Evolutionary conservation across 2,888 invertebrate genomes (phyloP), one percentile per base, ranked within the genome.

Genomic region (Vesta saturnalis): DNA sequence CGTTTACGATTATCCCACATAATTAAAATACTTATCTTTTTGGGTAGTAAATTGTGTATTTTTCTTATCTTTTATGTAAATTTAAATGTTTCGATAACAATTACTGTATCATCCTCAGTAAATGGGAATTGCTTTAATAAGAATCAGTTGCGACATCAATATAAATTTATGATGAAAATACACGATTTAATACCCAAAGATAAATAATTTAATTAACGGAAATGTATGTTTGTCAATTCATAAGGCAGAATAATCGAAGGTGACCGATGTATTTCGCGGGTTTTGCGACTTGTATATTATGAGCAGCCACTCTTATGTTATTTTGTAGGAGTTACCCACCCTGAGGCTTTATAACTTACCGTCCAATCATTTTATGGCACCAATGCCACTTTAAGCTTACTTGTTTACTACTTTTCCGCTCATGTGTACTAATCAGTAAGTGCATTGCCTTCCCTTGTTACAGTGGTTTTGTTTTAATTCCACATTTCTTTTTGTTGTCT

Each of bases 251-350:
- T 39, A 39, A 39, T 15, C 56, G 56, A 56, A 56, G 21, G 6
- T 30, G n/a, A 15, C 56, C 56, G 56, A 56, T n/a, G 18, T 15
- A 15, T 62, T 59, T 60, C 19, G 65, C 65, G 60, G 60, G 54
- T 60, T 60, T 21, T 58, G 15, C 64, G 61, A n/a, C n/a, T n/a
- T 47, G 59, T 35, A 54, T 46, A 58, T 57, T 64, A n/a, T n/a
- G n/a, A n/a, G 61, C 49, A 58, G 63, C 67, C 59, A 66, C 66
- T 61, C 52, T n/a, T 58, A 60, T 47, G 62, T 54, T 60, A 60
- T 60, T 49, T 59, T 67, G 69, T 74, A 72, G 74, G 73, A 71
- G 74, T 74, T 71, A 71, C 74, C 72, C 67, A 66, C 69, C 73
- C 61, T 60, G 54, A 60, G 70, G 73, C 73, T 15, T 64, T 65